Percentiles rank a stretch among this genome's conserved stretches.
Evolutionary conservation across 2,888 invertebrate species (phyloP).

Genomic region (Cheilosia vernalis): DNA sequence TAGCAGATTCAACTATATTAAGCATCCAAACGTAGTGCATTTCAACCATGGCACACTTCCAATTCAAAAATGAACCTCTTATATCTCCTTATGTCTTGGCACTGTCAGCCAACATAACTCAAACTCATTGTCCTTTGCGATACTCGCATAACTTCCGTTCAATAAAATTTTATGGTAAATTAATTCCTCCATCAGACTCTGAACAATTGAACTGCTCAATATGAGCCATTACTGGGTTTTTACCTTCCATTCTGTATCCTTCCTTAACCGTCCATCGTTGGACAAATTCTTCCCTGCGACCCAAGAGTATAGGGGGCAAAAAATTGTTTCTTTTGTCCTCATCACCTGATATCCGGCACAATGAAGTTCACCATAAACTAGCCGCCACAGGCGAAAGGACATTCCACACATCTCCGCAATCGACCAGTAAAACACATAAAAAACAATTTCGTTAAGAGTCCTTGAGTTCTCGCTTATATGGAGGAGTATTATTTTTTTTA

Average conservation of each 20-base stretch:
- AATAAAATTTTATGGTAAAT: slow-evolving; percentile 67
- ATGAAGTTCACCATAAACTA: slow-evolving; percentile 56
- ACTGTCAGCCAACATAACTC: slow-evolving; percentile 26
- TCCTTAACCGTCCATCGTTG: not conserved
- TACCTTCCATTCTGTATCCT: slow-evolving; percentile 20
- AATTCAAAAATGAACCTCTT: slow-evolving; percentile 1
- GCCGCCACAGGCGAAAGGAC: slow-evolving; percentile 44
- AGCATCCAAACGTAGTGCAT: not conserved
- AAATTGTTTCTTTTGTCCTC: slow-evolving; percentile 40
- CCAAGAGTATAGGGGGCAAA: slow-evolving; percentile 1
- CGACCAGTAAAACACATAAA: slow-evolving; percentile 73
- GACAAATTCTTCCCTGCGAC: slow-evolving; percentile 25
- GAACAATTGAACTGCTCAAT: slow-evolving; percentile 41
- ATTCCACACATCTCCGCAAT: slow-evolving; percentile 58
- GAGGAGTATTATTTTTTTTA: slow-evolving; percentile 19
- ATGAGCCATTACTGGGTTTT: slow-evolving; percentile 35
- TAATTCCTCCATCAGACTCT: slow-evolving; percentile 48
- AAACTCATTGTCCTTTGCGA: slow-evolving; percentile 34
- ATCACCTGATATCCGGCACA: slow-evolving; percentile 31
- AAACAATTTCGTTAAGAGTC: slow-evolving; percentile 76
- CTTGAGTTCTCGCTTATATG: slow-evolving; percentile 58
- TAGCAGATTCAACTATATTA: not conserved
- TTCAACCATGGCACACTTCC: not conserved
- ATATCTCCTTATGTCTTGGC: not conserved
- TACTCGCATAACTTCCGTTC: slow-evolving; percentile 55